Base-by-base conservation (phyloP, 1,140 invertebrate genomes). In the Dinoponera quadriceps region DNA sequence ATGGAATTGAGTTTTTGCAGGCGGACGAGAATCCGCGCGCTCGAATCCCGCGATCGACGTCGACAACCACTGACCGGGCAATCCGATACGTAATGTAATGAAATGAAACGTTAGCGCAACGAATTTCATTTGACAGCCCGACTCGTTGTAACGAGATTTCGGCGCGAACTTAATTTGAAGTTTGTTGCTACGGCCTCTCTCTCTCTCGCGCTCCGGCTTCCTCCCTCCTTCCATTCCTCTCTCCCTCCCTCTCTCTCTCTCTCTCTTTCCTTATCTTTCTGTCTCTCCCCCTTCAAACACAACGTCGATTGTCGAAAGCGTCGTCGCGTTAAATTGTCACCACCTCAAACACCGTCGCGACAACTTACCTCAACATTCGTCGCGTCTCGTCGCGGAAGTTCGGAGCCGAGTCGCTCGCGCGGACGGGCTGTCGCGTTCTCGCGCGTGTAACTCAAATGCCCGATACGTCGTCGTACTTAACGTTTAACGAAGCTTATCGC, bases 401-500 rank as follows among this genome's bases (percentile, higher is more conserved):
- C 22, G 13, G 18, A 69, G 49, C 22, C 48, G n/a, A 51, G 49
- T 69, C 75, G 38, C 29, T 57, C 75, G 38, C 29, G 33, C 0
- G 14, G 14, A 78, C 27, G 22, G 44, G 20, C 38, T 27, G 5
- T 68, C 16, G n/a, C 11, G 22, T 68, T 55, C 7, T 55, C 14
- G 51, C 14, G 33, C 9, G n/a, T 44, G 16, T 27, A 38, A 69
- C 49, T 57, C 63, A 20, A 68, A 60, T 71, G 25, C 54, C 49
- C 18, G 85, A 91, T 89, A 89, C 89, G 91, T 93, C 91, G 91
- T 91, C 87, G 84, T 90, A 88, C 91, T 92, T 92, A 93, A 93
- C 91, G 91, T 93, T 93, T 93, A 93, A 92, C 91, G 91, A 92
- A 93, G 92, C 92, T 94, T 92, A 93, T 94, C 92, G 91, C 88